Conservation (phyloP, 1,140 invertebrate species). For the Oppia nitens region DNA sequence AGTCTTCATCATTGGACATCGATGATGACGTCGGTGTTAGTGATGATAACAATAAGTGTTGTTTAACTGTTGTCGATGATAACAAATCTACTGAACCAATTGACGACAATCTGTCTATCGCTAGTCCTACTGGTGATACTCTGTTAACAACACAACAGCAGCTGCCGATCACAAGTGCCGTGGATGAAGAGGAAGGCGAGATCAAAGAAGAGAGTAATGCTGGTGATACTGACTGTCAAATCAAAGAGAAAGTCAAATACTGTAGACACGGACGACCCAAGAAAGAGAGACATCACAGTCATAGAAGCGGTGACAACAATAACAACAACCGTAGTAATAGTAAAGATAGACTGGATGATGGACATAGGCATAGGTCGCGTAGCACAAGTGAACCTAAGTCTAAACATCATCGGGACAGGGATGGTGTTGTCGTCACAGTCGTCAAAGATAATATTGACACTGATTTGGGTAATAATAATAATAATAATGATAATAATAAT, state of each 20-base stretch:
- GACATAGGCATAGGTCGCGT: neutral
- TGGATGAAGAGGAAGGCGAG: neutral
- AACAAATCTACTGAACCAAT: too few species aligned
- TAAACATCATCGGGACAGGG: neutral
- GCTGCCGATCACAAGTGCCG: neutral
- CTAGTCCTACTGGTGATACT: too few species aligned
- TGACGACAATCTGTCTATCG: too few species aligned
- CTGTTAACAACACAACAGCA: too few species aligned
- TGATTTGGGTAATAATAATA: neutral
- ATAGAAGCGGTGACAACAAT: neutral
- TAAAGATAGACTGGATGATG: neutral
- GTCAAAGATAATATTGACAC: too few species aligned
- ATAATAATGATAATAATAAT: neutral
- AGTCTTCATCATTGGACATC: neutral
- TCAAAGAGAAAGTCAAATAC: neutral
- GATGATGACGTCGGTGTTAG: neutral
- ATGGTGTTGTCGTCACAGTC: too few species aligned
- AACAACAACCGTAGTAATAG: neutral
- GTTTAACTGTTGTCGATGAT: too few species aligned
- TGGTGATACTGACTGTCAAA: too few species aligned
- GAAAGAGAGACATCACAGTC: neutral
- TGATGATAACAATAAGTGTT: neutral
- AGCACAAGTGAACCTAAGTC: neutral
- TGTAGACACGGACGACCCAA: conserved; percentile 4
- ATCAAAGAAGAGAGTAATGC: neutral